Conservation (phyloP, 2,888 invertebrate species). For the Lasius platythorax region DNA sequence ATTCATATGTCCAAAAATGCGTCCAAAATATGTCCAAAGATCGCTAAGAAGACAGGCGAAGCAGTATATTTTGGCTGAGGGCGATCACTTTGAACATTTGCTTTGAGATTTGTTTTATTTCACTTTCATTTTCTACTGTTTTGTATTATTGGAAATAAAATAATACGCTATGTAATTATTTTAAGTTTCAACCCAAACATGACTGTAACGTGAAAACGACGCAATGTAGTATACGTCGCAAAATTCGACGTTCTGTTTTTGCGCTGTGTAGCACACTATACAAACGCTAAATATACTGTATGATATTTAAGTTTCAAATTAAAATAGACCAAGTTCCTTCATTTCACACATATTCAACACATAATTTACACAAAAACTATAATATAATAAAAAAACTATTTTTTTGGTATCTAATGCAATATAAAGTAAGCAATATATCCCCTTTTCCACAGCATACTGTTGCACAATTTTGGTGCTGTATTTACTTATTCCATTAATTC, state of each 20-base stretch:
- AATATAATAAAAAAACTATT: background rate
- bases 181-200: too few relatives aligned
- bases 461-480: background rate
- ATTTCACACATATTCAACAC: background rate
- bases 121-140: too few relatives aligned
- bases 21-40: too few relatives aligned
- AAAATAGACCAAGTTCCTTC: background rate
- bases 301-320: background rate
- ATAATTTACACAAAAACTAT: background rate
- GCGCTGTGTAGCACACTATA: background rate
- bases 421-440: background rate
- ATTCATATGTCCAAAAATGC: too few relatives aligned
- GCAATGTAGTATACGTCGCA: too few relatives aligned
- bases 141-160: too few relatives aligned
- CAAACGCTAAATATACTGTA: background rate
- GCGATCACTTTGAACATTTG: too few relatives aligned
- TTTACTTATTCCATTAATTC: slow-evolving; percentile 3
- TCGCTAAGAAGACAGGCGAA: too few relatives aligned
- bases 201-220: too few relatives aligned
- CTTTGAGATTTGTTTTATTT: too few relatives aligned
- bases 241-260: background rate
- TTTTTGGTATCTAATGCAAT: background rate
- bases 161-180: too few relatives aligned
- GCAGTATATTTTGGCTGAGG: too few relatives aligned
- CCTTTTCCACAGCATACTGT: background rate